Evolutionary conservation across 2,797 vertebrate genomes (phyloP).

Genomic region (Myotis findleyi): DNA sequence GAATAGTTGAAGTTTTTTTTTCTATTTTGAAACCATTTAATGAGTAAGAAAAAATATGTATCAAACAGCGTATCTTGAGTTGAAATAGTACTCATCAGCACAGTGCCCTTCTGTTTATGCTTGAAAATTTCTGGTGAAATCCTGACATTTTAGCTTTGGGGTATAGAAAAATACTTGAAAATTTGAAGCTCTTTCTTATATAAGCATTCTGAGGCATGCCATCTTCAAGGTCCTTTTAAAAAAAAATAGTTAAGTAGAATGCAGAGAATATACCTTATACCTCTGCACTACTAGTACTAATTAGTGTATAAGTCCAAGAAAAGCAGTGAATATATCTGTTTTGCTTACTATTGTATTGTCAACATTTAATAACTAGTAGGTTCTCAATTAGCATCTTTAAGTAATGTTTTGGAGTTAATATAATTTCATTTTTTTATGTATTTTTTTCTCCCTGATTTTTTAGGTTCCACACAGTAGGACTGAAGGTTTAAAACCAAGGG

Average conservation of each 20-base stretch:
- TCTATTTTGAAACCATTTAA: not conserved
- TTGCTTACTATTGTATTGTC: not conserved
- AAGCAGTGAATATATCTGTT: not conserved
- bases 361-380: not conserved
- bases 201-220: not conserved
- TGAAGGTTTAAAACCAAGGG: slow-evolving; percentile 89
- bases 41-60: not conserved
- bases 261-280: not conserved
- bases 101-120: not conserved
- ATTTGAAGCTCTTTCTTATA: slow-evolving; percentile 17
- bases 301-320: not conserved
- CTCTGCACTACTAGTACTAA: not conserved
- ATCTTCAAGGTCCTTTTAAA: not conserved
- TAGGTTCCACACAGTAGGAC: slow-evolving; percentile 91
- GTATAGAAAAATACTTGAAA: not conserved
- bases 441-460: slow-evolving; percentile 59
- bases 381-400: not conserved
- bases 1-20: not conserved
- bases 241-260: not conserved
- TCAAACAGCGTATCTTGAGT: not conserved
- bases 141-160: not conserved
- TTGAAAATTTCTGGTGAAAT: slow-evolving; percentile 50
- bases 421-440: slow-evolving; percentile 12
- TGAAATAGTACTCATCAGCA: not conserved
- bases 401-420: not conserved